These are phyloP conservation scores for Varanus komodoensis DNA, from an alignment of 2,113 vertebrate genomes.

Conservation along the genomic window DNA sequence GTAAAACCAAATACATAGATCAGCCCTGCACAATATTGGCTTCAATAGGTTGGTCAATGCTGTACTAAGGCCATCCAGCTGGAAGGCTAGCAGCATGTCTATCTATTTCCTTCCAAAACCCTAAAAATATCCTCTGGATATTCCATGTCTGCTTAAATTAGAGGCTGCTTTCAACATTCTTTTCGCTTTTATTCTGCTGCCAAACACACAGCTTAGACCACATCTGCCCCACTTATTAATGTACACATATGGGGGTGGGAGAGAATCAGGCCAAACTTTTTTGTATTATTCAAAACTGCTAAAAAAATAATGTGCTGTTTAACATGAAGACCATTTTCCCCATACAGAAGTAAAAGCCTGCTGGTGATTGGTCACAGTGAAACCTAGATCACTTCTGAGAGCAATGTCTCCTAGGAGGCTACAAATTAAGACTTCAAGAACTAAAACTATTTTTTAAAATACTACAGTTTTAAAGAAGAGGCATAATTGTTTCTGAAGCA, in stretches of 20 bases:
- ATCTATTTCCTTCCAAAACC: not conserved
- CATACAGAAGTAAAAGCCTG: constrained; percentile 75
- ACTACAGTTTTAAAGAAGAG: constrained; percentile 69
- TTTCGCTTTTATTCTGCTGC: constrained; percentile 49
- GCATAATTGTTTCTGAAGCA: constrained; percentile 69
- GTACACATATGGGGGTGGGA: not conserved
- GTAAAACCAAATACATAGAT: not conserved
- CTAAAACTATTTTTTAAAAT: constrained; percentile 70
- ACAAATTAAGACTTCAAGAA: constrained; percentile 73
- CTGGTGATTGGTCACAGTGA: constrained; percentile 85
- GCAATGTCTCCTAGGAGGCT: constrained; percentile 70
- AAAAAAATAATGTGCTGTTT: constrained; percentile 68
- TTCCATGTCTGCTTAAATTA: constrained; percentile 40
- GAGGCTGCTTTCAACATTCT: constrained; percentile 46
- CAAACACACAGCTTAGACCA: constrained; percentile 39
- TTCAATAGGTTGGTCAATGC: not conserved
- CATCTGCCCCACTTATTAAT: constrained; percentile 43
- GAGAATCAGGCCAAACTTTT: constrained; percentile 56
- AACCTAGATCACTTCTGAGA: constrained; percentile 76
- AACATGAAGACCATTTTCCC: constrained; percentile 53
- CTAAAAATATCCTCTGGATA: constrained; percentile 24
- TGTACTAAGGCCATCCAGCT: not conserved
- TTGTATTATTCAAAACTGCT: constrained; percentile 59
- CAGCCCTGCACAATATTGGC: not conserved
- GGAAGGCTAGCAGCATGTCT: not conserved